A percentile compares a stretch with the other conserved stretches of the same genome.
phyloP scores from a whole-genome alignment of 1,140 invertebrate genomes.

The Papilio xuthus region DNA sequence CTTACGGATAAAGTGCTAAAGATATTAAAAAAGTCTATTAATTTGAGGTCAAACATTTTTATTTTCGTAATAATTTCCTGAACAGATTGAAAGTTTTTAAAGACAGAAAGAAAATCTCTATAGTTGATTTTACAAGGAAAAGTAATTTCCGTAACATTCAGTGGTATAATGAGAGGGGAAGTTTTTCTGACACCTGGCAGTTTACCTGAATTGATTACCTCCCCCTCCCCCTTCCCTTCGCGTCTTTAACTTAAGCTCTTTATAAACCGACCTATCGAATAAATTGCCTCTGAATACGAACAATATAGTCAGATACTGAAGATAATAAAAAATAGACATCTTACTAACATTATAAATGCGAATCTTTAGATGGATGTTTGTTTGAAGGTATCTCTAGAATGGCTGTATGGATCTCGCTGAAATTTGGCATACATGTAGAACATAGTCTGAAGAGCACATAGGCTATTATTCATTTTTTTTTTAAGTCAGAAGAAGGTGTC shows the following conservation, averaged over 20 bases:
- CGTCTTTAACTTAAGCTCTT: neutral
- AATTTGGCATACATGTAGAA: too few relatives aligned
- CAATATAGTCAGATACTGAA: neutral
- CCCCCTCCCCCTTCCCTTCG: neutral
- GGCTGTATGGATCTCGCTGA: too few relatives aligned
- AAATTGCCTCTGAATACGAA: neutral
- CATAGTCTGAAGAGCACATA: too few relatives aligned
- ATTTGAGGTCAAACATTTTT: too few relatives aligned
- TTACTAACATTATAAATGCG: too few relatives aligned
- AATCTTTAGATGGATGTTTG: too few relatives aligned
- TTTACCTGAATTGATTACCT: neutral
- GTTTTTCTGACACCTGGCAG: conserved; percentile 18
- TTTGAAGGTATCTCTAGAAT: too few relatives aligned
- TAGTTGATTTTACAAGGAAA: conserved; percentile 1
- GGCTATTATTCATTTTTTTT: too few relatives aligned
- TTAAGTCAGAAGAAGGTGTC: too few relatives aligned
- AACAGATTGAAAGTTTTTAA: neutral
- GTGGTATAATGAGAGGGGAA: neutral
- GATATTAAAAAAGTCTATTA: too few relatives aligned
- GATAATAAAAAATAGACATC: neutral
- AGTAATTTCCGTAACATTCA: conserved; percentile 16
- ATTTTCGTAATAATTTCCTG: too few relatives aligned
- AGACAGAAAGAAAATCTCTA: neutral
- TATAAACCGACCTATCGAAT: conserved; percentile 1
- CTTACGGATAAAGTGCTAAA: too few relatives aligned